Conservation (phyloP, 1,140 invertebrate genomes). For the Pseudomyrmex concolor region DNA sequence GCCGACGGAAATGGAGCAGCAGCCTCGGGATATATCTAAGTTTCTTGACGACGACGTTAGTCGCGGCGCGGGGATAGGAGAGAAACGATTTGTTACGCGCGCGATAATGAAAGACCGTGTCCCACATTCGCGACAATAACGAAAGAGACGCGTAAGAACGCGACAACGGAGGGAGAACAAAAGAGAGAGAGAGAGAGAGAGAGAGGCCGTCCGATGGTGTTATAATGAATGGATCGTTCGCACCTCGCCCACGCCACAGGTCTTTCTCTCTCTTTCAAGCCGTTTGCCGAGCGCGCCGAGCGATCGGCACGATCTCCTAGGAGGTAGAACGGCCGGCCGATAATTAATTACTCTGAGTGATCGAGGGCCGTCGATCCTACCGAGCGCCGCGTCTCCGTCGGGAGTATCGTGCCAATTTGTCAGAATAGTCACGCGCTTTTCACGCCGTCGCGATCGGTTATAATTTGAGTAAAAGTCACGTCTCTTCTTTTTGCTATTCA, state of each 20-base stretch:
- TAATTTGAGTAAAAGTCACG: conserved; percentile 55
- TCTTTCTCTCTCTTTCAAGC: conserved; percentile 44
- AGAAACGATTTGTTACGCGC: conserved; percentile 50
- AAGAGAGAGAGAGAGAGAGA: background rate
- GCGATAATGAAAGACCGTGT: conserved; percentile 63
- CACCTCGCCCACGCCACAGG: conserved; percentile 72
- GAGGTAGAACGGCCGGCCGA: conserved; percentile 65
- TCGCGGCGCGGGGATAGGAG: background rate
- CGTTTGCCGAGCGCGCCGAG: conserved; percentile 37
- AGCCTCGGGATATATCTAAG: background rate
- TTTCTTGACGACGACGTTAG: conserved; percentile 1
- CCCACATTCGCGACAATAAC: conserved; percentile 65
- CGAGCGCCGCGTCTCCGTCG: conserved; percentile 65
- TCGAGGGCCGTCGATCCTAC: conserved; percentile 72
- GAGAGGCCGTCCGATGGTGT: conserved; percentile 53
- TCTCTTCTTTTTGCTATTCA: conserved; percentile 68
- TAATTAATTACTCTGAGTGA: conserved; percentile 75
- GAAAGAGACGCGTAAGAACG: conserved; percentile 53
- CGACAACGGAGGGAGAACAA: conserved; percentile 47
- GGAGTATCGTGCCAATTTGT: conserved; percentile 73
- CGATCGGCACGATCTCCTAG: conserved; percentile 72
- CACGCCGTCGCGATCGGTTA: conserved; percentile 53
- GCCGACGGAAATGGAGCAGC: background rate
- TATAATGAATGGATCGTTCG: conserved; percentile 75
- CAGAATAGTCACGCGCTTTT: conserved; percentile 71